These are phyloP conservation scores for Ailurus styani DNA, from an alignment of 2,113 vertebrate genomes.

Conservation along the genomic window DNA sequence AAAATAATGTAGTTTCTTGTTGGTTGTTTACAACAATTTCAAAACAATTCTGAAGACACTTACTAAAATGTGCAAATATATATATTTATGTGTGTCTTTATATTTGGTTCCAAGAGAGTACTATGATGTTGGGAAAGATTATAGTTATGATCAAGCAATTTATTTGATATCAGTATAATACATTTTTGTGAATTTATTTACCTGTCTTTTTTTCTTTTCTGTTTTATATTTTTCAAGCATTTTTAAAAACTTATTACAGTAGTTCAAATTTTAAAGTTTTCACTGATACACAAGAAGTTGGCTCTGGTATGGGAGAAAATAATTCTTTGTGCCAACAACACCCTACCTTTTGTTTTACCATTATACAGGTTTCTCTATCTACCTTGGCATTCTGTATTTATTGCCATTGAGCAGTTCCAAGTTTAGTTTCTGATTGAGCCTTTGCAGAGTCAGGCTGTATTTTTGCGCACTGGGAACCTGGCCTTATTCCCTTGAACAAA, in stretches of 20 bases:
- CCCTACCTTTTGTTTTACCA: neutral
- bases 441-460: conserved; percentile 42
- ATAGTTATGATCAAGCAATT: neutral
- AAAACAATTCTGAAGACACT: neutral
- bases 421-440: conserved; percentile 44
- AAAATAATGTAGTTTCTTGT: neutral
- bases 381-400: conserved; percentile 23
- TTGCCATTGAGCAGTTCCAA: conserved; percentile 56
- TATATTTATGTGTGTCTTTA: neutral
- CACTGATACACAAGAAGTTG: neutral
- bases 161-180: neutral
- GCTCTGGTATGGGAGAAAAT: neutral
- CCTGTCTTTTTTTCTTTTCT: neutral
- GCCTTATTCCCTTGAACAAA: conserved; percentile 66
- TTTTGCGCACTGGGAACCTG: conserved; percentile 24
- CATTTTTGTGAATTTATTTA: neutral
- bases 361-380: neutral
- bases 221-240: neutral
- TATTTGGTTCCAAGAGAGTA: neutral
- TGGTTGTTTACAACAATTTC: neutral
- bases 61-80: neutral
- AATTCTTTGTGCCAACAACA: neutral
- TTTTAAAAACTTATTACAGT: neutral
- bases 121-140: neutral
- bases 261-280: neutral